Evolutionary conservation across 2,797 vertebrate species (phyloP).

Genomic region (Eleutherodactylus coqui): DNA sequence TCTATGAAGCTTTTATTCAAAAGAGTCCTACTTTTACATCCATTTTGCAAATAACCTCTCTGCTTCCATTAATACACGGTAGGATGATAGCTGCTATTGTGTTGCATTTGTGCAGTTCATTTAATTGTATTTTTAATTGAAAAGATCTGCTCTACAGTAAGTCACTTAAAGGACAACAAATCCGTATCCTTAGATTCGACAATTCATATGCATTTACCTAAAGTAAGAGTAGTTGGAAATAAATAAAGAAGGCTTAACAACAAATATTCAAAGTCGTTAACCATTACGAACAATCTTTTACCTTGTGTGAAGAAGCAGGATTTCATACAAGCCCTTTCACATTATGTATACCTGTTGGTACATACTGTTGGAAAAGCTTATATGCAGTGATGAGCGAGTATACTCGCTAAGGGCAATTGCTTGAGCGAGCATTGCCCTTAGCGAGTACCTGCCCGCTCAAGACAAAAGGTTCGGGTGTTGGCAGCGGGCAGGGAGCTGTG

Average conservation of each 20-base stretch:
- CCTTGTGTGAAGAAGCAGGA: too few species aligned
- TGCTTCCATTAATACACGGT: conserved; percentile 25
- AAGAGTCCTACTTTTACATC: conserved; percentile 21
- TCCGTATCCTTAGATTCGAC: neutral
- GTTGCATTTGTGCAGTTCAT: neutral
- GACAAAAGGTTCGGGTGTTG: too few species aligned
- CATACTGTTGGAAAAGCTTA: too few species aligned
- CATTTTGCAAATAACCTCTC: conserved; percentile 35
- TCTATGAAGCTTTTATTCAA: conserved; percentile 29
- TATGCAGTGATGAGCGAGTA: too few species aligned
- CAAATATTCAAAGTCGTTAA: neutral
- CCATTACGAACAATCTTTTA: too few species aligned
- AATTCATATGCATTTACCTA: neutral
- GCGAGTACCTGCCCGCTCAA: too few species aligned
- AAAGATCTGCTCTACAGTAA: conserved; percentile 21
- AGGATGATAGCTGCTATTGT: conserved; percentile 22
- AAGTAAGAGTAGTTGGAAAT: neutral
- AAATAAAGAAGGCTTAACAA: neutral
- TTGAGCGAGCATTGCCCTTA: too few species aligned
- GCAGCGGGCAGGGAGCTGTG: too few species aligned
- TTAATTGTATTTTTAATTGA: conserved; percentile 42
- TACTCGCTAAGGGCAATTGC: too few species aligned
- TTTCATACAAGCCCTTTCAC: too few species aligned
- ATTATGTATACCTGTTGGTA: too few species aligned
- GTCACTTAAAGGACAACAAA: conserved; percentile 28